Conservation (phyloP, 2,888 invertebrate genomes). For the Orgyia antiqua region DNA sequence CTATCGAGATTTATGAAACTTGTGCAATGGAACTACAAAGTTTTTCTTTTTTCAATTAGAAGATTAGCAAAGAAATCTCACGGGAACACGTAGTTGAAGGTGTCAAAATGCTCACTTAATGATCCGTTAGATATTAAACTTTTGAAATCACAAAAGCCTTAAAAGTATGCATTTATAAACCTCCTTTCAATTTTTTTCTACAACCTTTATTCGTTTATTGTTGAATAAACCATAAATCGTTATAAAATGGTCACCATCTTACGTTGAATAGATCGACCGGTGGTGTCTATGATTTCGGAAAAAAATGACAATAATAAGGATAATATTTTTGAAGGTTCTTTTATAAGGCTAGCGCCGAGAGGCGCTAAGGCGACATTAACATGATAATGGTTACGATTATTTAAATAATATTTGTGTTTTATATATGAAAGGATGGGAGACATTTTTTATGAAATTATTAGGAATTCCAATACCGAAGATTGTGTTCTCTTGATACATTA, state of each 20-base stretch:
- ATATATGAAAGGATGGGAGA: slow-evolving; percentile 31
- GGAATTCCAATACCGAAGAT: slow-evolving; percentile 17
- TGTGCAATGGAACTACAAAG: too few species aligned
- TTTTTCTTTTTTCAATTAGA: slow-evolving; percentile 19
- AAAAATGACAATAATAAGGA: slow-evolving; percentile 43
- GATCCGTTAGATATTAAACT: slow-evolving; percentile 49
- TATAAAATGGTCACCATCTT: slow-evolving; percentile 63
- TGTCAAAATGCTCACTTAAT: slow-evolving; percentile 61
- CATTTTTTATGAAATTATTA: slow-evolving; percentile 25
- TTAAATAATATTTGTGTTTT: slow-evolving; percentile 40
- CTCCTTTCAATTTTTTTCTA: slow-evolving; percentile 37
- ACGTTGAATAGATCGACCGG: slow-evolving; percentile 48
- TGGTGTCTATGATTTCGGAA: slow-evolving; percentile 33
- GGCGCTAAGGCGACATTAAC: slow-evolving; percentile 65
- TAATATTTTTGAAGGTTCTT: slow-evolving; percentile 53
- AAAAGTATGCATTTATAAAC: slow-evolving; percentile 38
- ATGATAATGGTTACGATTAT: slow-evolving; percentile 57
- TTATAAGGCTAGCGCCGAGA: slow-evolving; percentile 51
- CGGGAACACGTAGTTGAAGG: slow-evolving; percentile 45
- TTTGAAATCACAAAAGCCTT: slow-evolving; percentile 49
- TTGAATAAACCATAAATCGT: slow-evolving; percentile 77
- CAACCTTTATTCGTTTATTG: slow-evolving; percentile 61
- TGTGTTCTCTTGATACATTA: slow-evolving; percentile 1
- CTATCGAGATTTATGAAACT: too few species aligned
- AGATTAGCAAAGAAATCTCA: slow-evolving; percentile 40